Percentiles rank a stretch among this genome's conserved stretches.
Conservation (phyloP, 2,797 vertebrate species). For the Danio albolineatus region DNA sequence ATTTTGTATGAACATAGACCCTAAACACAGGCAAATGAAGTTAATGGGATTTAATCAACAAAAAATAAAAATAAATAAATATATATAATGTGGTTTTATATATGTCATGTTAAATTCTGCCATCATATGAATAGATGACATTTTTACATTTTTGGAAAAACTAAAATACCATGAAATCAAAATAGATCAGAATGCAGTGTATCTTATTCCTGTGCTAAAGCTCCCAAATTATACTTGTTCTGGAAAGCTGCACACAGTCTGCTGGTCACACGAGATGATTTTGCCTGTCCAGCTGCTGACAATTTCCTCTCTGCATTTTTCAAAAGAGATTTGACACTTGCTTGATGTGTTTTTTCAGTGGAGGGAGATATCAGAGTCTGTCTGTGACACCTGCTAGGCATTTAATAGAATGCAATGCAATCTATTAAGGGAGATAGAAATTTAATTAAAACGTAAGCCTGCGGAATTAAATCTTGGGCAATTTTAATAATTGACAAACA, state of each 20-base stretch:
- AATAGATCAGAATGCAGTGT: too few species aligned
- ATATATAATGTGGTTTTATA: too few species aligned
- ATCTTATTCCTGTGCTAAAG: not conserved
- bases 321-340: slow-evolving; percentile 44
- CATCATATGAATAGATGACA: too few species aligned
- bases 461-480: slow-evolving; percentile 75
- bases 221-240: not conserved
- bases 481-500: slow-evolving; percentile 79
- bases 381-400: slow-evolving; percentile 71
- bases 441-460: slow-evolving; percentile 77
- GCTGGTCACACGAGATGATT: slow-evolving; percentile 1
- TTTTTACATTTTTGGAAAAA: too few species aligned
- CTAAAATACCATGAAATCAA: too few species aligned
- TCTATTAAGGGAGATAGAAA: slow-evolving; percentile 75
- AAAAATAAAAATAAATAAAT: too few species aligned
- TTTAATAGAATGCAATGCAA: slow-evolving; percentile 78
- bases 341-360: slow-evolving; percentile 62
- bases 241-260: slow-evolving; percentile 13
- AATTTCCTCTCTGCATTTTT: slow-evolving; percentile 18
- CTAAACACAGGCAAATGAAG: too few species aligned
- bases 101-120: too few species aligned
- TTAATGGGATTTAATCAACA: too few species aligned
- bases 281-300: slow-evolving; percentile 20
- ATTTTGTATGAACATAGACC: too few species aligned
- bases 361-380: slow-evolving; percentile 63